Percentiles rank a stretch among this genome's conserved stretches.
Conservation (phyloP, 2,797 vertebrate genomes). For the Psittacula echo region DNA sequence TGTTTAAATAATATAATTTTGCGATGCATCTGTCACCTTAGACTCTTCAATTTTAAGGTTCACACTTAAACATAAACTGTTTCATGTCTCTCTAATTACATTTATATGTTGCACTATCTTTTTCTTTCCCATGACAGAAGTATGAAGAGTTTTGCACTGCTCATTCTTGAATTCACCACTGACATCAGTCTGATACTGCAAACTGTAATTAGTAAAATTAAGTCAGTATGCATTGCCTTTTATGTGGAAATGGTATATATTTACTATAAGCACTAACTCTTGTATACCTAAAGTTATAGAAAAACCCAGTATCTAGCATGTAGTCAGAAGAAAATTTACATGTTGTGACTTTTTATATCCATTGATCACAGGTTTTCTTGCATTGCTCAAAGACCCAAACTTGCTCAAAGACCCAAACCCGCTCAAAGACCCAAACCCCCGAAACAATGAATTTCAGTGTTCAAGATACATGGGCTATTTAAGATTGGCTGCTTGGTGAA, state of each 20-base stretch:
- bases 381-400: not conserved
- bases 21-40: not conserved
- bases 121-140: not conserved
- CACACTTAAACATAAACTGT: not conserved
- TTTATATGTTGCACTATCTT: not conserved
- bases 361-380: not conserved
- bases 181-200: not conserved
- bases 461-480: not conserved
- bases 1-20: not conserved
- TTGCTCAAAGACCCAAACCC: not conserved
- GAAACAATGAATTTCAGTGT: not conserved
- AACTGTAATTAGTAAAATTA: not conserved
- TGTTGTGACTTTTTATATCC: not conserved
- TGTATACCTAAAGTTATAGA: not conserved
- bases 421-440: not conserved
- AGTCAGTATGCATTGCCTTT: not conserved
- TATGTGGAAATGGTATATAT: not conserved
- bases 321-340: not conserved
- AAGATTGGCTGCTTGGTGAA: not conserved
- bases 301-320: not conserved
- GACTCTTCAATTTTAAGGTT: not conserved
- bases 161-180: not conserved
- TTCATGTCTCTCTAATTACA: not conserved
- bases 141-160: not conserved
- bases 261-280: not conserved